phyloP scores from a whole-genome alignment of 53 echinoderm and acorn worm genomes.

The Hippasteria phrygiana region DNA sequence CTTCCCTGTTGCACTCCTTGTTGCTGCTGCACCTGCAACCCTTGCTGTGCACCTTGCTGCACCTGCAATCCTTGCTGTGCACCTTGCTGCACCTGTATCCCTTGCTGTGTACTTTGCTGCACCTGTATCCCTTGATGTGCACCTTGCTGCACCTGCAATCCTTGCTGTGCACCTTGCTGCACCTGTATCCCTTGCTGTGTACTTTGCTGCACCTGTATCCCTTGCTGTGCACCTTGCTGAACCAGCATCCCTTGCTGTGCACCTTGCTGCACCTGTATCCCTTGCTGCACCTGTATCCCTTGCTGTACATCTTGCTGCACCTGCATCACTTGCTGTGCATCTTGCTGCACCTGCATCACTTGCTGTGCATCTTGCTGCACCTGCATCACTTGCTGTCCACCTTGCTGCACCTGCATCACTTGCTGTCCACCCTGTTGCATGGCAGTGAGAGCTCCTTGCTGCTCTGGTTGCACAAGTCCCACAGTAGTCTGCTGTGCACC shows the following conservation, averaged over 20 bases:
- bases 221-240: slow-evolving; percentile 15
- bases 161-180: slow-evolving; percentile 39
- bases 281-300: slow-evolving; percentile 1
- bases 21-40: slow-evolving; percentile 32
- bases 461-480: too few relatives aligned
- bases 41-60: slow-evolving; percentile 27
- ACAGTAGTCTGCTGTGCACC: background rate
- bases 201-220: slow-evolving; percentile 3
- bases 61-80: slow-evolving; percentile 3
- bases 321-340: slow-evolving; percentile 24
- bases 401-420: slow-evolving; percentile 15
- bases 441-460: too few relatives aligned
- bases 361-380: slow-evolving; percentile 61
- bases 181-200: slow-evolving; percentile 4
- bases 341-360: slow-evolving; percentile 11
- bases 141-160: background rate
- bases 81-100: slow-evolving; percentile 14
- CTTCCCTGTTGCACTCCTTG: slow-evolving; percentile 53
- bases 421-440: background rate
- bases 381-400: slow-evolving; percentile 5
- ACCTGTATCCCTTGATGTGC: background rate
- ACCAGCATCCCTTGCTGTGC: slow-evolving; percentile 33
- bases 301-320: slow-evolving; percentile 26
- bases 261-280: slow-evolving; percentile 45
- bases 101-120: slow-evolving; percentile 15